phyloP scores from a whole-genome alignment of 2,113 vertebrate genomes.

The Actenoides hombroni region DNA sequence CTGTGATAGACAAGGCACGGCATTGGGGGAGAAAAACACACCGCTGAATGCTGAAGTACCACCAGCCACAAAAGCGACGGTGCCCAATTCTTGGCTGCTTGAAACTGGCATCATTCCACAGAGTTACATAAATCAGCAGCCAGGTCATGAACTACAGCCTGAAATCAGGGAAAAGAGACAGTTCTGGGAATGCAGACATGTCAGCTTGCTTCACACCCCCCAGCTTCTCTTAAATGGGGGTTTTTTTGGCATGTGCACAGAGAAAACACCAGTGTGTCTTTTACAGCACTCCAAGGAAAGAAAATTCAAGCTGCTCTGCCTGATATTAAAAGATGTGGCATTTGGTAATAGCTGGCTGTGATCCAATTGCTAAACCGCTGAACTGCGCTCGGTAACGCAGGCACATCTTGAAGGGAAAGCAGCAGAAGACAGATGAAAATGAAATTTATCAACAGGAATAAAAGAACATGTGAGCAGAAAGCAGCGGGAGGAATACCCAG shows the following conservation, averaged over 20 bases:
- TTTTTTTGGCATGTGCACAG: slow-evolving; percentile 14
- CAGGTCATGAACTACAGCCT: slow-evolving; percentile 9
- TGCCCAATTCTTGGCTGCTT: not conserved
- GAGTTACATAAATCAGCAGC: slow-evolving; percentile 6
- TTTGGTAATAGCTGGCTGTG: slow-evolving; percentile 52
- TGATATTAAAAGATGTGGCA: slow-evolving; percentile 57
- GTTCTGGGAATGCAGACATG: slow-evolving; percentile 14
- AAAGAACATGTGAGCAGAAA: slow-evolving; percentile 55
- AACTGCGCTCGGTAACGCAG: slow-evolving; percentile 21
- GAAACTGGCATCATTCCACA: not conserved
- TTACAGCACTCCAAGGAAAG: not conserved
- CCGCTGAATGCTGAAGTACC: not conserved
- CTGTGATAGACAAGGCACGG: not conserved
- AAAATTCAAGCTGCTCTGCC: slow-evolving; percentile 43
- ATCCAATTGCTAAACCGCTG: slow-evolving; percentile 44
- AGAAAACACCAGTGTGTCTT: slow-evolving; percentile 24
- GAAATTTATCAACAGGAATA: slow-evolving; percentile 50
- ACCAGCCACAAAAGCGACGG: not conserved
- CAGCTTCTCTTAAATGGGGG: not conserved
- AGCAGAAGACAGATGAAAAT: slow-evolving; percentile 55
- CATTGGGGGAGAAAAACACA: not conserved
- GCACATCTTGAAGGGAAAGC: slow-evolving; percentile 56
- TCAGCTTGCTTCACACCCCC: slow-evolving; percentile 17
- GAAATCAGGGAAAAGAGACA: not conserved
- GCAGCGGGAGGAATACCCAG: slow-evolving; percentile 34